Base-by-base conservation (phyloP, 2,797 vertebrate genomes). In the Scomberomorus guttatus region DNA sequence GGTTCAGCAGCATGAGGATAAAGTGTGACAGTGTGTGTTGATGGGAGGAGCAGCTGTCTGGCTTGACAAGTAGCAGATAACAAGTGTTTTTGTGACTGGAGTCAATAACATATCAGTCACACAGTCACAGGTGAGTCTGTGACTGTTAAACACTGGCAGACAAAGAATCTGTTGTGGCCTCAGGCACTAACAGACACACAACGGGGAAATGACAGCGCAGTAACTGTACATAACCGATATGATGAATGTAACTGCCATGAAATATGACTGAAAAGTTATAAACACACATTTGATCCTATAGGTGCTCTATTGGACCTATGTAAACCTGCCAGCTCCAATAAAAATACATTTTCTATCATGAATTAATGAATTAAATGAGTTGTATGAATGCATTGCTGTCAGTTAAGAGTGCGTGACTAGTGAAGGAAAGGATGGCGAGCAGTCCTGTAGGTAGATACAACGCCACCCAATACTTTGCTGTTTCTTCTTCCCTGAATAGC, bases 101-200 rank as follows among this genome's bases (percentile, higher is more conserved):
- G 74, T 84, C 65, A 75, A 79, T 80, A 81, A 86, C 72, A 81
- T 24, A 75, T 85, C 76, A 69, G 55, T 73, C 77, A 83, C 12
- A 15, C 60, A 37, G 68, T n/a, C n/a, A 66, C 79, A 63, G 70
- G 58, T 68, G 50, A 39, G 54, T n/a, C 25, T 70, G 64, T 42
- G 44, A 64, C 72, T 42, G 64, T 72, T 81, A 34, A 72, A 70
- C 66, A 25, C n/a, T 1, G 0, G 17, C 9, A 56, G 48, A 82
- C 63, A 75, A 83, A 80, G 25, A 79, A 39, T 5, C 61, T 5
- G 39, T 39, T 50, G 63, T 64, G 25, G 44, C 79, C 25, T 65
- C 65, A 29, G 54, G 56, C 12, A 5, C 25, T 32, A 56, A 82
- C 65, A 57, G 44, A 70, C 63, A 46, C 42, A 24, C 69, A 46